Conservation (phyloP, 2,888 invertebrate genomes). For the Agriopis leucophaearia region DNA sequence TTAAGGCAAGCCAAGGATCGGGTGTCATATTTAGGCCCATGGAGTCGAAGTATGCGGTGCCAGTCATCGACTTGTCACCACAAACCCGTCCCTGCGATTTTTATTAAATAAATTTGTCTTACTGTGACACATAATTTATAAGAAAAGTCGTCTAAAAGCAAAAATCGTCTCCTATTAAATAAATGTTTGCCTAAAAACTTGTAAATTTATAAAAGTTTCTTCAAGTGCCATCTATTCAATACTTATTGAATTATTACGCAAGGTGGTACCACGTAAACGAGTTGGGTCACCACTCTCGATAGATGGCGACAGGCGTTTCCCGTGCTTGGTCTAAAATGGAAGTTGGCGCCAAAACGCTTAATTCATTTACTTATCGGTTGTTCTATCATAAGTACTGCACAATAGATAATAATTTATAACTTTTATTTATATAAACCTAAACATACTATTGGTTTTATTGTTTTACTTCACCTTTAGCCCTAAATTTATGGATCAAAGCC, state of each 20-base stretch:
- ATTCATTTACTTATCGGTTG: neutral
- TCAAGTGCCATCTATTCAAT: constrained; percentile 16
- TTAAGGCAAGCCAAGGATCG: too few species aligned
- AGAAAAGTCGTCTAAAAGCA: neutral
- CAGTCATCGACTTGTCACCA: too few species aligned
- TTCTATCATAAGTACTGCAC: neutral
- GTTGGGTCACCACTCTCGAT: neutral
- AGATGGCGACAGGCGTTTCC: constrained; percentile 17
- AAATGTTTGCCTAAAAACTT: neutral
- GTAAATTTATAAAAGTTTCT: neutral
- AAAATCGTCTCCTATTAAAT: too few species aligned
- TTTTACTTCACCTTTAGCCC: too few species aligned
- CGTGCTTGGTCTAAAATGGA: neutral
- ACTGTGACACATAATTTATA: neutral
- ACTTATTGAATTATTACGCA: constrained; percentile 6
- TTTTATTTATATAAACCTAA: too few species aligned
- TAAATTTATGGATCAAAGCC: too few species aligned
- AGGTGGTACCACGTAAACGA: neutral
- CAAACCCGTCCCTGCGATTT: too few species aligned
- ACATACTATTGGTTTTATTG: too few species aligned
- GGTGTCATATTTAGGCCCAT: too few species aligned
- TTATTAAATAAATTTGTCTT: neutral
- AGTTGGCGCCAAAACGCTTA: neutral
- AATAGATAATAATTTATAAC: too few species aligned
- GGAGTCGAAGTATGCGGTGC: too few species aligned